Evolutionary conservation across 2,797 vertebrate species (phyloP), one percentile per base, ranked within the genome.

Genomic region (Jordanella pulchra): DNA sequence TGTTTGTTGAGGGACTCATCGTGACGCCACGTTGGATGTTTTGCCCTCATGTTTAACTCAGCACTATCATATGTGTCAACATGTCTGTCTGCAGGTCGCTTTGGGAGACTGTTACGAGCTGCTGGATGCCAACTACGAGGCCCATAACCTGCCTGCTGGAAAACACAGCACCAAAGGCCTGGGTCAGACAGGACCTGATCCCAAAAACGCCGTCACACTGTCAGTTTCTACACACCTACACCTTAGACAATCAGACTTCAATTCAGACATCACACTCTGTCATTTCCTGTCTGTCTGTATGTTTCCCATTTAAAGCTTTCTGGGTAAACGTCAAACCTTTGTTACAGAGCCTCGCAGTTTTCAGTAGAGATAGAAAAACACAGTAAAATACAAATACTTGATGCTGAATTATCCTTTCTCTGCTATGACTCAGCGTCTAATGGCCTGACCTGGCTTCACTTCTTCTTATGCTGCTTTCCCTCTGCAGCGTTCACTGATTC

Each of bases 111-210:
- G 91, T 81, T 94, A 95, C 42, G 95, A 97, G 88, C 90, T 97
- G 63, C 65, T 96, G 48, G 92, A 92, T 1, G 95, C 97, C 0
- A 87, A 96, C 87, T 95, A 95, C 15, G 89, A 95, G 47, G 97
- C 96, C 18, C 84, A 87, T 76, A 92, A 87, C 13, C 89, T 97
- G 54, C 95, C 94, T 4, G 64, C 88, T 27, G 94, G 94, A n/a
- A 97, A 96, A 86, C 93, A 96, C 77, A 97, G 96, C 87, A 97
- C 94, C 69, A 98, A 97, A 79, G 97, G 96, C 12, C 66, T 97
- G 44, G 97, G 97, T 32, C 95, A 91, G 91, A 95, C 94, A 1
- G 94, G 91, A 30, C 96, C 97, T 0, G 89, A 91, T 81, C 94
- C 95, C 9, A 68, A 83, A 9, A 93, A 93, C 82, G 78, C 77